Conservation (phyloP, 2,797 vertebrate genomes). For the Tarsius wallacei region DNA sequence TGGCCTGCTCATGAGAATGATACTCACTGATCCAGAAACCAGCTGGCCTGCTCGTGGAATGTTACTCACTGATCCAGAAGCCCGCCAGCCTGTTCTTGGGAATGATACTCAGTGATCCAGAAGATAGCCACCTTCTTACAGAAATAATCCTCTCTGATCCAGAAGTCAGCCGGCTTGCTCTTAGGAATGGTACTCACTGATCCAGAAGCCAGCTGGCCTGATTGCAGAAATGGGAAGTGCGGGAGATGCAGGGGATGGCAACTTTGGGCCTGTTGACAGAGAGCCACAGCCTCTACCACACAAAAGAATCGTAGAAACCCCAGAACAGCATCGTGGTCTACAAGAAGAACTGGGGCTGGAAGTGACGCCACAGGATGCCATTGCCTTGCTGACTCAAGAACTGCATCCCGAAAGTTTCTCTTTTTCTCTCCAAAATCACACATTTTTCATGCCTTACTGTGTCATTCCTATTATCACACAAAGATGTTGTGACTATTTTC, state of each 20-base stretch:
- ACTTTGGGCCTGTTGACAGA: not conserved
- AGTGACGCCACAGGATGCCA: not conserved
- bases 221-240: not conserved
- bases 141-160: not conserved
- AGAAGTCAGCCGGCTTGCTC: not conserved
- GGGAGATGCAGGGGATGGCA: not conserved
- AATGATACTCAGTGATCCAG: not conserved
- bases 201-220: not conserved
- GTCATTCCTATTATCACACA: not conserved
- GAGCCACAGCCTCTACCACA: not conserved
- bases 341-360: not conserved
- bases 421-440: not conserved
- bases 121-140: not conserved
- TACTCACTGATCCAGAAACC: not conserved
- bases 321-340: not conserved
- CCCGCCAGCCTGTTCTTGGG: not conserved
- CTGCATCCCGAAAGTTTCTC: not conserved
- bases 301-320: not conserved
- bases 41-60: not conserved
- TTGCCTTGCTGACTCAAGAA: not conserved
- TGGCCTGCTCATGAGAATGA: not conserved
- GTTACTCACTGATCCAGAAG: not conserved
- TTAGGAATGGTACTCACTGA: not conserved
- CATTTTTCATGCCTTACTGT: not conserved
- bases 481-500: not conserved